Base-by-base conservation (phyloP, 2,888 invertebrate species). In the Harpalus rufipes region DNA sequence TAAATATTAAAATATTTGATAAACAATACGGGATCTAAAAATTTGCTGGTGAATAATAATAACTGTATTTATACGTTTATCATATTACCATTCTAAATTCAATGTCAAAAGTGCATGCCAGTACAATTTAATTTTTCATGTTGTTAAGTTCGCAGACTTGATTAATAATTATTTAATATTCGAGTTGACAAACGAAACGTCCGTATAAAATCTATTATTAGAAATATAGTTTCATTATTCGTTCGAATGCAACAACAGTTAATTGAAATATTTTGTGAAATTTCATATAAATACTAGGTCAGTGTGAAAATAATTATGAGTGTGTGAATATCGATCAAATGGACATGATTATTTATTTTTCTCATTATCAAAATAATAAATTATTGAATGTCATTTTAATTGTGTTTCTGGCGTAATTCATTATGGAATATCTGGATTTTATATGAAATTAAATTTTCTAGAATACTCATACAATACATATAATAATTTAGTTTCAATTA, bases 41-140 rank as follows among this genome's bases (percentile, higher is more conserved):
- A 12, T 63, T 63, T 63, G 63, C 25, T 51, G 10, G 12, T 59
- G n/a, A 56, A 56, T 56, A 10, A 59, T 7, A 59, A 8, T 59
- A 59, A 14, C 59, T 16, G 10, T 18, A 61, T 12, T 21, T 6
- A 7, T 25, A 25, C 21, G 21, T 12, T 21, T 25, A 63, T 21
- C 12, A 10, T 63, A 63, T 63, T 63, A 63, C 63, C 8, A 8
- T 7, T 10, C 12, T 12, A 4, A 21, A 63, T 10, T 63, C 8
- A 63, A 21, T 12, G 5, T 63, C 25, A 63, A 61, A 63, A 61
- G 25, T 10, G 10, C 25, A 18, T 61, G 61, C 39, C 68, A 68
- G n/a, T 68, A 10, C 39, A 68, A 59, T 68, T 68, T n/a, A 68
- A 16, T 68, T 68, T 68, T 68, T 68, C 41, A 68, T 68, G 61